Evolutionary conservation across 64 coral and sea anemone genomes (phyloP).

Genomic region (Porites lutea): DNA sequence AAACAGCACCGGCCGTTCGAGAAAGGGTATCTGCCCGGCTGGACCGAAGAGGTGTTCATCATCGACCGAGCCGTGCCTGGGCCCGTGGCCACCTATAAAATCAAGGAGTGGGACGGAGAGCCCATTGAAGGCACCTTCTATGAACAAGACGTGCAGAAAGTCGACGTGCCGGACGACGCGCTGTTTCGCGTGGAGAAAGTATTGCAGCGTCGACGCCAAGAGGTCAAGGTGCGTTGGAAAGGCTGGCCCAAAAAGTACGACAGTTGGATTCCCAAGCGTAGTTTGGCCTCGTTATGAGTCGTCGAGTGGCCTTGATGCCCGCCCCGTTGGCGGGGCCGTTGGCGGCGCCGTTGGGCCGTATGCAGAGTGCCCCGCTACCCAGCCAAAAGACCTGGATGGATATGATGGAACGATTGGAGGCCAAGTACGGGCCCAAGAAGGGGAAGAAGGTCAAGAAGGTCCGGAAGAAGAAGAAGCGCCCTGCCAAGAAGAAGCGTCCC

Average conservation of each 20-base stretch:
- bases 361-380: too few species aligned
- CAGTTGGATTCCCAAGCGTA: neutral
- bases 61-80: neutral
- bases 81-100: neutral
- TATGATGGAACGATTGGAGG: too few species aligned
- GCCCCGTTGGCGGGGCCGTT: too few species aligned
- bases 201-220: neutral
- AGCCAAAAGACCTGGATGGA: too few species aligned
- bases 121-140: neutral
- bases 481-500: too few species aligned
- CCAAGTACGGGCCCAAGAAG: too few species aligned
- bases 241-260: neutral
- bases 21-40: neutral
- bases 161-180: neutral
- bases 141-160: neutral
- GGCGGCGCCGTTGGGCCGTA: too few species aligned
- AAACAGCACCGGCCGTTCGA: neutral
- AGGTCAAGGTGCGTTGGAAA: neutral
- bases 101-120: neutral
- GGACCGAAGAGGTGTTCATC: neutral
- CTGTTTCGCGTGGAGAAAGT: neutral
- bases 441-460: too few species aligned
- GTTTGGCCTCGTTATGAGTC: too few species aligned
- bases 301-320: too few species aligned
- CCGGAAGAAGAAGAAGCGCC: too few species aligned